phyloP scores from a whole-genome alignment of 1,140 invertebrate species.

The Neodiprion virginianus region DNA sequence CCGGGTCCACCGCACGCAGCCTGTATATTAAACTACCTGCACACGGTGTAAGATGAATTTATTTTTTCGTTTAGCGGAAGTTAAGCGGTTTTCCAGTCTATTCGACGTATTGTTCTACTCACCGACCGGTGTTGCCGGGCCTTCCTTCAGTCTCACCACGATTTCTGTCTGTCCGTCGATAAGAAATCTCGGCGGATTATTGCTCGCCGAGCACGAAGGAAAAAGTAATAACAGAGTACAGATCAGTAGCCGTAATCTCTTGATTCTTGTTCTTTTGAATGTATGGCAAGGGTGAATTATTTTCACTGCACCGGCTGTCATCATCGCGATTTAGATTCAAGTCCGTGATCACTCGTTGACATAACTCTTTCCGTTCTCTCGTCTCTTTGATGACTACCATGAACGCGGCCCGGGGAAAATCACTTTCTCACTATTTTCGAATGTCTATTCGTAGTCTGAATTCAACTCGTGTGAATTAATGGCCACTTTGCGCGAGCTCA shows the following conservation, averaged over 20 bases:
- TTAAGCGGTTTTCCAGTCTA: neutral
- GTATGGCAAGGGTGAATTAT: conserved; percentile 33
- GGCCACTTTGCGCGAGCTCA: neutral
- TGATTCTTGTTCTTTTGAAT: conserved; percentile 37
- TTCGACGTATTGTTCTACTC: conserved; percentile 53
- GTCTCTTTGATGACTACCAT: neutral
- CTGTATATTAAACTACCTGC: conserved; percentile 84
- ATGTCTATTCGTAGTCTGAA: no score
- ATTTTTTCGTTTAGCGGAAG: conserved; percentile 8
- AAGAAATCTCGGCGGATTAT: conserved; percentile 83
- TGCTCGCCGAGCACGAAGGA: conserved; percentile 55
- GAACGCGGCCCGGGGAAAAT: neutral
- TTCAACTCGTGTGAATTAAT: neutral
- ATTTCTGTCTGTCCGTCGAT: conserved; percentile 89
- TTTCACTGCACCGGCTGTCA: conserved; percentile 27
- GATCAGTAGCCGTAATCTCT: conserved; percentile 24
- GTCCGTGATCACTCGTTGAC: neutral
- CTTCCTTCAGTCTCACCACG: conserved; percentile 86
- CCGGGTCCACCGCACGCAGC: conserved; percentile 81
- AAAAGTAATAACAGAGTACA: conserved; percentile 18
- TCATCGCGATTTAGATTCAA: conserved; percentile 23
- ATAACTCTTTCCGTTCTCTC: conserved; percentile 11
- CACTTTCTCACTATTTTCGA: neutral
- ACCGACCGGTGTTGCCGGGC: conserved; percentile 84
- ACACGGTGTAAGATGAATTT: conserved; percentile 44